Base-by-base conservation (phyloP, 2,113 vertebrate species). In the Acanthisitta chloris region DNA sequence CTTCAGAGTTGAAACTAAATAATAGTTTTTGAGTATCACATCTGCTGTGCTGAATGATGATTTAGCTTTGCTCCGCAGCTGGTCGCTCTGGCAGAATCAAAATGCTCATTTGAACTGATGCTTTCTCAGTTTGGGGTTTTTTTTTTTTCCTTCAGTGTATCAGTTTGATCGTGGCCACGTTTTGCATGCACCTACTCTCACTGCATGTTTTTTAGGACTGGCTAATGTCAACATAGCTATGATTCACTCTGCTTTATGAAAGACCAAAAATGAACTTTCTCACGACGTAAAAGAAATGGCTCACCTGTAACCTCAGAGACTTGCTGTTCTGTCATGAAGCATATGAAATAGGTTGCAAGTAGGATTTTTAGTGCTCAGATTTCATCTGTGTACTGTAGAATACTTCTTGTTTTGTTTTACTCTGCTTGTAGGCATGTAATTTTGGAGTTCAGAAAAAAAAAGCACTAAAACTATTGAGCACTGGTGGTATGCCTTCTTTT, bases 181-280 rank as follows among this genome's bases (percentile, higher is more conserved):
- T 98, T 96, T 98, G 98, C 98, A 98, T 98, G 98, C 95, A 97
- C 57, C 90, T 95, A 46, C 80, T 97, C 95, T 82, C 94, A 92
- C 97, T 97, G 98, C 98, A 97, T 97, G 98, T 92, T 96, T 97
- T 97, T 97, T 95, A 94, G 93, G 97, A 96, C 91, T 94, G 97
- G 95, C 94, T 97, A 36, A 94, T 95, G 89, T 81, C 97, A 97
- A 77, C 96, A 34, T 40, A 89, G n/a, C 94, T 92, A 10, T 89
- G 87, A 40, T 77, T 94, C 84, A 92, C 90, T 81, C 72, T 94
- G 96, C 97, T 97, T 93, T 94, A 91, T 86, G 73, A 77, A 97
- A 97, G 96, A 98, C 94, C 96, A 97, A 97, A 97, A 96, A 92
- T 64, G 81, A 97, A 96, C 90, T 96, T 97, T 93, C 85, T 73